These are phyloP conservation scores for Sphaerophoria rueppellii DNA, from an alignment of 2,888 invertebrate genomes.

Conservation along the genomic window DNA sequence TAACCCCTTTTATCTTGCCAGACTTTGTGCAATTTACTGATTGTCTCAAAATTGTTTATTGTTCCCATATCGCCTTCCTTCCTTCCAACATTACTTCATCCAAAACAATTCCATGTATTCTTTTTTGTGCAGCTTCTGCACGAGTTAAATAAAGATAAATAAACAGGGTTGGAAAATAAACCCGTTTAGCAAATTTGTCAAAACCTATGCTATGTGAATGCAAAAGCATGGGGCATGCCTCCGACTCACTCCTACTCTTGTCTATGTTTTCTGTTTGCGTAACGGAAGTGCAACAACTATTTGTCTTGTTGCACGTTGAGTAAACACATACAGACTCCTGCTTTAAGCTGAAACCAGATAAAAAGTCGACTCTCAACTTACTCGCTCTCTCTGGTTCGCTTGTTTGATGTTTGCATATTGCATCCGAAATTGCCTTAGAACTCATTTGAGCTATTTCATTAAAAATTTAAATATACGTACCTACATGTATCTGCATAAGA, in stretches of 20 bases:
- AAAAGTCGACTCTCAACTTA: constrained; percentile 14
- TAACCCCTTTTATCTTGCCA: neutral
- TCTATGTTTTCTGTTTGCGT: constrained; percentile 35
- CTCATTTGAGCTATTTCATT: constrained; percentile 73
- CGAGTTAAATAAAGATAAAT: neutral
- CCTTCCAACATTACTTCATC: neutral
- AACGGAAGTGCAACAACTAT: constrained; percentile 61
- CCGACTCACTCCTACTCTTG: neutral
- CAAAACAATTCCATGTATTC: neutral
- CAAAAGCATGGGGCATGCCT: neutral
- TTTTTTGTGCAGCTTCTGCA: neutral
- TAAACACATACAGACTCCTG: constrained; percentile 41
- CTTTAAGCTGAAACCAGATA: neutral
- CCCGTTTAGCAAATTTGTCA: constrained; percentile 69
- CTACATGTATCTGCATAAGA: neutral
- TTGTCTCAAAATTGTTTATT: constrained; percentile 63
- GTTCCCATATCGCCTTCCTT: constrained; percentile 26
- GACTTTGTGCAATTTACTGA: constrained; percentile 63
- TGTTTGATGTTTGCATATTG: constrained; percentile 63
- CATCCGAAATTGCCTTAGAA: constrained; percentile 71
- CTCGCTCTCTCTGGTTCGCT: neutral
- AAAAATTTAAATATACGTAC: constrained; percentile 63
- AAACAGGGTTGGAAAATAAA: constrained; percentile 9
- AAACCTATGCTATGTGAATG: constrained; percentile 35
- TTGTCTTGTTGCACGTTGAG: constrained; percentile 67